These are phyloP conservation scores for Gorilla gorilla DNA, from an alignment of 2,113 vertebrate genomes.

Conservation along the genomic window DNA sequence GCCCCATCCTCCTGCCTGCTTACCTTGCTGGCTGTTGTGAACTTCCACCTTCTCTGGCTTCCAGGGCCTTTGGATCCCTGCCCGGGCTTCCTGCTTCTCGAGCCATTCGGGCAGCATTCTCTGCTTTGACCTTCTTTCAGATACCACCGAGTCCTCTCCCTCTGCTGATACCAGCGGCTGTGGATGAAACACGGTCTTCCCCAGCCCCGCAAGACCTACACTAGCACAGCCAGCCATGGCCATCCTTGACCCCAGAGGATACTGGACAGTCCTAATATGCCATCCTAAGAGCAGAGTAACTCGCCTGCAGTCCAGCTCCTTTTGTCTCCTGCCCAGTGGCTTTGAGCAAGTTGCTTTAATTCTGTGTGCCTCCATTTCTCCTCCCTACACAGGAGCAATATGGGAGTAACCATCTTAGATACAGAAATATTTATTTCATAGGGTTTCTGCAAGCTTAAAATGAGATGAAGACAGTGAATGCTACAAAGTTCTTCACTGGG, in stretches of 20 bases:
- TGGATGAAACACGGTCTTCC: background rate
- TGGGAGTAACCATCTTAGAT: background rate
- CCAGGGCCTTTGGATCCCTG: background rate
- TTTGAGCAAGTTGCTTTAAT: background rate
- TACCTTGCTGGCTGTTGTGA: background rate
- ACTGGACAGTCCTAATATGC: background rate
- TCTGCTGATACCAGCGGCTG: background rate
- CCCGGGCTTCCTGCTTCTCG: background rate
- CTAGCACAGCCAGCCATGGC: too few relatives aligned
- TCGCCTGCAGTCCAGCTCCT: background rate
- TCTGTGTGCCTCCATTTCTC: background rate
- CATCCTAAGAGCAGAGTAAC: background rate
- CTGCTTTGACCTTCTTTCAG: background rate
- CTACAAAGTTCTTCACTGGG: background rate
- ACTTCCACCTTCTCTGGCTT: background rate
- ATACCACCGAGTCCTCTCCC: background rate
- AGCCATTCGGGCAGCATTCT: background rate
- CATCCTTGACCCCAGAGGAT: background rate
- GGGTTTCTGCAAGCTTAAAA: background rate
- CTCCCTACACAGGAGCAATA: background rate
- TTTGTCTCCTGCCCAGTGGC: background rate
- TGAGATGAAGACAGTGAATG: background rate
- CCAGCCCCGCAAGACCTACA: fast-evolving
- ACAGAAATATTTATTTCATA: background rate
- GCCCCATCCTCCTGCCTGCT: background rate